These are phyloP conservation scores for Saturnia pavonia DNA, from an alignment of 2,888 invertebrate species.

Conservation along the genomic window DNA sequence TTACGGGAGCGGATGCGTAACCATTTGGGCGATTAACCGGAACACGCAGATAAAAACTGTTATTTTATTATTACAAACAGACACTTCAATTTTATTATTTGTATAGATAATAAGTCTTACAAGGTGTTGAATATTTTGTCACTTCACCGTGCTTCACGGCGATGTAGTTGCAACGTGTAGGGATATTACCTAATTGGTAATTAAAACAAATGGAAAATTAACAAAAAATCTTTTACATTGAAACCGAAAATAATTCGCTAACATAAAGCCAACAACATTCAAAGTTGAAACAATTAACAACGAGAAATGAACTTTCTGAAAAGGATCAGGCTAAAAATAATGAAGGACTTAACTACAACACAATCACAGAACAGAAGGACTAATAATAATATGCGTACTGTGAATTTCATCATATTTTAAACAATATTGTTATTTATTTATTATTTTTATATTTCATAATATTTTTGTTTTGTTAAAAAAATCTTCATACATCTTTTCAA, in stretches of 20 bases:
- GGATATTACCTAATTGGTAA: not conserved
- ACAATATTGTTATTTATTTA: no score
- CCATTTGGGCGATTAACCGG: no score
- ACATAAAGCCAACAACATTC: constrained; percentile 22
- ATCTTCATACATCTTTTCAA: no score
- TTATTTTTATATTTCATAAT: no score
- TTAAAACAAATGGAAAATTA: not conserved
- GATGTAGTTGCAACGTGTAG: no score
- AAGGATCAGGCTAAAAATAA: constrained; percentile 41
- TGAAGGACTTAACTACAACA: constrained; percentile 33
- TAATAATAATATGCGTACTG: not conserved
- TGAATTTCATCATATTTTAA: no score
- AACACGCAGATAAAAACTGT: no score
- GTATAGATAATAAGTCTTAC: not conserved
- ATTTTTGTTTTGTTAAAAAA: no score
- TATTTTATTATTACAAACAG: no score
- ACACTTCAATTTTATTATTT: no score
- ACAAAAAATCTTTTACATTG: not conserved
- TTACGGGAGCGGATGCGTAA: no score
- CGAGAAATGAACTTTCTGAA: constrained; percentile 43
- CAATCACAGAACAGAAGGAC: not conserved
- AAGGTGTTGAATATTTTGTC: not conserved
- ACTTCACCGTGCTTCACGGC: not conserved
- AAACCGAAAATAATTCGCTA: constrained; percentile 22
- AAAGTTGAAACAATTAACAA: constrained; percentile 44